Evolutionary conservation across 92 coral and sea anemone genomes (phyloP).

Genomic region (Parazoanthus darwini): DNA sequence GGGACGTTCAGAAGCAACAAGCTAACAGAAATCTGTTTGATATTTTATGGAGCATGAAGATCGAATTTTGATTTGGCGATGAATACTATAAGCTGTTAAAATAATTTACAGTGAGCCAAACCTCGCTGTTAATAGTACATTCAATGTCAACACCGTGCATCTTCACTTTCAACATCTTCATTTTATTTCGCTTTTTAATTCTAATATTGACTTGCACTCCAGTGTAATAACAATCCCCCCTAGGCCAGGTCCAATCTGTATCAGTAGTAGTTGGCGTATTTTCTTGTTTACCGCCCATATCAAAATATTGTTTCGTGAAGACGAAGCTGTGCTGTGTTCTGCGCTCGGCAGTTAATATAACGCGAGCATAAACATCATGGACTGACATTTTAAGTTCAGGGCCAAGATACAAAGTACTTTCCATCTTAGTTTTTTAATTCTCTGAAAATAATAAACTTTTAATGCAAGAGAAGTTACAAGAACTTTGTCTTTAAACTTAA

Average conservation of each 20-base stretch:
- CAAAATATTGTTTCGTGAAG: neutral
- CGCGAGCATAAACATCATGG: neutral
- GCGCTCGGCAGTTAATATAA: too few species aligned
- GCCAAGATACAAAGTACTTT: neutral
- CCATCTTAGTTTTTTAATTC: too few species aligned
- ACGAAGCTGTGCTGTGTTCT: neutral
- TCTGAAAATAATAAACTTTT: too few species aligned
- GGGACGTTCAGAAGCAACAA: neutral
- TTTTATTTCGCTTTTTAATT: constrained; percentile 19
- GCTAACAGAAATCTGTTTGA: neutral
- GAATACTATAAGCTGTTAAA: neutral
- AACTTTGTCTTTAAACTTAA: too few species aligned
- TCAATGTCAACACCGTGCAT: neutral
- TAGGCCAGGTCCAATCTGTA: neutral
- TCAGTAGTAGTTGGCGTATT: neutral
- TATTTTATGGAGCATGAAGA: neutral
- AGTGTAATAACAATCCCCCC: neutral
- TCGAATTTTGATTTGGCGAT: constrained; percentile 11
- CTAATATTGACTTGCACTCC: constrained; percentile 11
- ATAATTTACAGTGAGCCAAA: neutral
- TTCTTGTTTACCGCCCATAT: neutral
- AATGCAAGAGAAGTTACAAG: too few species aligned
- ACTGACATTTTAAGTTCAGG: neutral
- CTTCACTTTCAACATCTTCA: constrained; percentile 16
- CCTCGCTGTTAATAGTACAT: neutral